Conservation (phyloP, 2,797 vertebrate genomes). For the Halcyon badia region DNA sequence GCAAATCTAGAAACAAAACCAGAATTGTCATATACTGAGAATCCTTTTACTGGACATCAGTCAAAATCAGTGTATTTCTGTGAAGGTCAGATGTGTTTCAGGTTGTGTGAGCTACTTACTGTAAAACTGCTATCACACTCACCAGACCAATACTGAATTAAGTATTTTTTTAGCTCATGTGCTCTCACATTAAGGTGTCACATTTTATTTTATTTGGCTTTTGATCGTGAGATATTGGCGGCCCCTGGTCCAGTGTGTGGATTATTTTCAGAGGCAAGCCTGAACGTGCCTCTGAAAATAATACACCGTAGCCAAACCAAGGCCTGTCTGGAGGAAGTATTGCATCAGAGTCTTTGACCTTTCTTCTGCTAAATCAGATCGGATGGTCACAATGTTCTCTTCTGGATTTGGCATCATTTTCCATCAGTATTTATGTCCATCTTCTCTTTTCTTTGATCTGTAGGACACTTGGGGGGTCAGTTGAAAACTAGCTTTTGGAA, state of each 20-base stretch:
- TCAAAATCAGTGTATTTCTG: not conserved
- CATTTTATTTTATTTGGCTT: not conserved
- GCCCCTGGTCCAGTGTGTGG: not conserved
- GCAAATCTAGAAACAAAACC: not conserved
- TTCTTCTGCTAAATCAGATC: not conserved
- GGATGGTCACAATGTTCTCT: not conserved
- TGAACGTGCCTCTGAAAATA: not conserved
- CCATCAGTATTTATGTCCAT: not conserved
- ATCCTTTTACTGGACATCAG: rapidly evolving
- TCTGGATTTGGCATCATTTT: not conserved
- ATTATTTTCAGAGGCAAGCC: not conserved
- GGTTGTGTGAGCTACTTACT: not conserved
- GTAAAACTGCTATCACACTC: not conserved
- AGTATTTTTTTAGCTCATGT: not conserved
- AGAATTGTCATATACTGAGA: not conserved
- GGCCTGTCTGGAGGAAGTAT: not conserved
- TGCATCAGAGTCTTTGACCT: not conserved
- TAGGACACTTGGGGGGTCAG: not conserved
- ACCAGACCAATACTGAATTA: not conserved
- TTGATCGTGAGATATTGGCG: not conserved
- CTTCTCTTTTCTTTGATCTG: not conserved
- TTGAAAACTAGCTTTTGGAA: not conserved
- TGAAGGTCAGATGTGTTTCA: not conserved
- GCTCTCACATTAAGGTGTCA: not conserved
- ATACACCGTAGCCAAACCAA: not conserved